phyloP scores from a whole-genome alignment of 53 echinoderm and acorn worm genomes.

The Echinometra lucunter region DNA sequence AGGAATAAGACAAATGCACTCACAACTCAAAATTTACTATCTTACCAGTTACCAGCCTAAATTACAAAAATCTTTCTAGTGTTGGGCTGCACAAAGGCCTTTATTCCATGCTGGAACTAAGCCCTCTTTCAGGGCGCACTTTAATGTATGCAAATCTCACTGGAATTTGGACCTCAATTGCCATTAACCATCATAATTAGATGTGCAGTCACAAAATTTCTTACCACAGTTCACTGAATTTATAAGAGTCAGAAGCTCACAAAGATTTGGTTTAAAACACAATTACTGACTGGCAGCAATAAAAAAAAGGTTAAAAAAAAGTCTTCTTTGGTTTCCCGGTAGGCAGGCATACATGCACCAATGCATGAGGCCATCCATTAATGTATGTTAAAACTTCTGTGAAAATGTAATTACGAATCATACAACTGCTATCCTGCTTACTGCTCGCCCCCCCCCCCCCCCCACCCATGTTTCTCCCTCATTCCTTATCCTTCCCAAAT shows the following conservation, averaged over 20 bases:
- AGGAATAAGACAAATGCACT: neutral
- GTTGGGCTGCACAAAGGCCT: neutral
- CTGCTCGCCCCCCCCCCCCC: neutral
- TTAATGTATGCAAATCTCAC: constrained; percentile 53
- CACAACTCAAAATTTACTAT: neutral
- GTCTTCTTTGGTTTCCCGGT: too few relatives aligned
- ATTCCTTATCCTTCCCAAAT: too few relatives aligned
- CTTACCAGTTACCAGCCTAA: neutral
- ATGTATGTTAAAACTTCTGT: too few relatives aligned
- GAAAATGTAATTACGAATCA: too few relatives aligned
- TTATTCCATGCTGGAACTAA: constrained; percentile 37
- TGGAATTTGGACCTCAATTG: constrained; percentile 33
- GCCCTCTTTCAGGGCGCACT: neutral
- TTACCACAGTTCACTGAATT: neutral
- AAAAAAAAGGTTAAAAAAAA: too few relatives aligned
- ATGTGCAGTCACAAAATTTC: constrained; percentile 17
- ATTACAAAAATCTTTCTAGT: neutral
- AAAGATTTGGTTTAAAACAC: neutral
- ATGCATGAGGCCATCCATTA: too few relatives aligned
- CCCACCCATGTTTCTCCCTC: neutral
- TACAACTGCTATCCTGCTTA: too few relatives aligned
- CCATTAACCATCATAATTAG: constrained; percentile 35
- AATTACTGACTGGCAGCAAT: neutral
- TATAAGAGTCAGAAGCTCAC: neutral
- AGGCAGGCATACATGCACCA: too few relatives aligned